Conservation (phyloP, 1,140 invertebrate species). For the Drosophila eugracilis region DNA sequence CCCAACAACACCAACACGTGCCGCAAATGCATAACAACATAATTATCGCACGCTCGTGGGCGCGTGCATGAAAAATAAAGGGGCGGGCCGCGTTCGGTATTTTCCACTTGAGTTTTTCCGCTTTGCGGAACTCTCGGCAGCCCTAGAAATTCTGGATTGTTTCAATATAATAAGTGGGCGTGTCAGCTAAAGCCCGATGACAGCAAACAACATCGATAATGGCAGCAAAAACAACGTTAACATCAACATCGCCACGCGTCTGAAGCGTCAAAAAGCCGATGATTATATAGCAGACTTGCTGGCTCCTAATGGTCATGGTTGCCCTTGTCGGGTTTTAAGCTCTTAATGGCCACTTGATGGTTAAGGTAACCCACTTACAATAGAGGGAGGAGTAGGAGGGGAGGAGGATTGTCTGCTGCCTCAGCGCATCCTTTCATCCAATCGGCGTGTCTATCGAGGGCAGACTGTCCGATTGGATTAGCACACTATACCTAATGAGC, state of each 20-base stretch:
- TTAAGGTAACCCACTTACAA: conserved; percentile 31
- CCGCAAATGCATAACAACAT: conserved; percentile 72
- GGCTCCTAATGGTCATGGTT: conserved; percentile 50
- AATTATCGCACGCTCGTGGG: conserved; percentile 80
- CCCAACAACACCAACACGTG: conserved; percentile 66
- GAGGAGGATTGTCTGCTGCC: conserved; percentile 6
- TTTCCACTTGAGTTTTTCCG: conserved; percentile 59
- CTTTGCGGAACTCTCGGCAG: conserved; percentile 40
- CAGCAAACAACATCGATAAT: conserved; percentile 48
- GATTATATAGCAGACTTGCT: conserved; percentile 56
- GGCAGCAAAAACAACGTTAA: no score
- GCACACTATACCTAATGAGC: conserved; percentile 31
- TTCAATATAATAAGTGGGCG: conserved; percentile 80
- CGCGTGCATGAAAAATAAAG: conserved; percentile 55
- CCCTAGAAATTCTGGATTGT: conserved; percentile 74
- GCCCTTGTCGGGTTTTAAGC: conserved; percentile 73
- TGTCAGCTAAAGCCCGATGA: conserved; percentile 48
- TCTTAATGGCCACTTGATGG: conserved; percentile 79
- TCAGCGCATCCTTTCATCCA: conserved; percentile 15
- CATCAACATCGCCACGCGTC: conserved; percentile 62
- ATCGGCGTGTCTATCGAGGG: neutral
- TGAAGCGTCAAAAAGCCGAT: conserved; percentile 76
- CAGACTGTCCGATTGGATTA: conserved; percentile 44
- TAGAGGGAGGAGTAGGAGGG: no score
- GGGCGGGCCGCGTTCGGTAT: conserved; percentile 12